These are phyloP conservation scores for Poecile atricapillus DNA, from an alignment of 2,113 vertebrate species.

Conservation along the genomic window DNA sequence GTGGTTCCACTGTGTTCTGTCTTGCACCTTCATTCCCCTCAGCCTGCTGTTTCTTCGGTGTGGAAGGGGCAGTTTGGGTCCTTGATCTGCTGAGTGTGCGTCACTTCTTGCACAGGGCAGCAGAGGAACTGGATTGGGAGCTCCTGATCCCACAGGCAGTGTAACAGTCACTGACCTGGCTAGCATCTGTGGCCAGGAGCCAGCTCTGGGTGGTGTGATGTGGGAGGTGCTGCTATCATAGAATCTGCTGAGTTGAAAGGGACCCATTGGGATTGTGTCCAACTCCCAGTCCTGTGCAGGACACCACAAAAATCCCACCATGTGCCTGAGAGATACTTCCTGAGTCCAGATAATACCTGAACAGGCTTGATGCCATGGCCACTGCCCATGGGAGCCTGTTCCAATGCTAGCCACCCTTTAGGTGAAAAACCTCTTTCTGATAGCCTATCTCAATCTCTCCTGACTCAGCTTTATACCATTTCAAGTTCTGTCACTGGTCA, in stretches of 20 bases:
- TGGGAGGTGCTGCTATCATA: neutral
- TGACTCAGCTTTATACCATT: neutral
- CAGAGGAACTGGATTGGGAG: neutral
- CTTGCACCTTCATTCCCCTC: neutral
- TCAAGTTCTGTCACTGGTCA: neutral
- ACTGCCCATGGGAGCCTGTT: neutral
- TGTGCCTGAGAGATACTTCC: neutral
- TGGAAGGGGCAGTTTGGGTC: neutral
- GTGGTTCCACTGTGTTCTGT: fast-evolving
- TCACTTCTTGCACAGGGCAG: neutral
- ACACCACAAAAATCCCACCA: neutral
- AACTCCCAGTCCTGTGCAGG: neutral
- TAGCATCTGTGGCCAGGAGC: neutral
- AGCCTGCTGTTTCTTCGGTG: fast-evolving
- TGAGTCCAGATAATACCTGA: neutral
- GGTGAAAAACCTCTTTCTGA: neutral
- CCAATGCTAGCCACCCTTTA: neutral
- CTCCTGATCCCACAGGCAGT: fast-evolving
- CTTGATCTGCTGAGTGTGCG: fast-evolving
- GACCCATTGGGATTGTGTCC: neutral
- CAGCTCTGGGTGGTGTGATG: neutral
- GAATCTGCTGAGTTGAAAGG: neutral
- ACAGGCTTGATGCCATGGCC: neutral
- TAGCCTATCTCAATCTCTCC: neutral
- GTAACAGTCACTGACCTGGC: neutral